Base-by-base conservation (phyloP, 2,113 vertebrate genomes). In the Nothoprocta perdicaria region DNA sequence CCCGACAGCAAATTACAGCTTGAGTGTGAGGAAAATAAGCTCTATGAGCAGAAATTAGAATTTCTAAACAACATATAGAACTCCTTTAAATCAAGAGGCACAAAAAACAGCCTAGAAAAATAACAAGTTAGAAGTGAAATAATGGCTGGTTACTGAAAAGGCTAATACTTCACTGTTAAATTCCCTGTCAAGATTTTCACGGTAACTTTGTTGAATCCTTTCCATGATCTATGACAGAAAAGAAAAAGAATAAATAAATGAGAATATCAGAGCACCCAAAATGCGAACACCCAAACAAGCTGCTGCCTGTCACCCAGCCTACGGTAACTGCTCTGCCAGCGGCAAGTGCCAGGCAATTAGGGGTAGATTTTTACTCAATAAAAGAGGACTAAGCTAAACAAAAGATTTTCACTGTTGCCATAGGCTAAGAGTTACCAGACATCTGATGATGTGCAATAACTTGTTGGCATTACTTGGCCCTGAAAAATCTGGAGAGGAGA, bases 401-500 rank as follows among this genome's bases (percentile, higher is more conserved):
- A 55, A 55, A 9, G 24, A 92, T 60, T 17, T 52, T 33, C 26
- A 71, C 10, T 15, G 8, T 12, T 31, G 31, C 13, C 50, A 50
- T 24, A 35, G 46, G 33, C 16, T 27, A 71, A 35, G 35, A 83
- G 80, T 8, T 72, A 22, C 22, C 29, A 33, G n/a, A 16, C 9
- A 2, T 12, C 22, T 31, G 43, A 27, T 41, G 1, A 77, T 7
- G 6, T 62, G 29, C 31, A 65, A 50, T 38, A 82, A 79, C 11
- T 15, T 73, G 14, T 15, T 66, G 35, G 12, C 21, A 43, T 50
- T 43, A 48, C n/a, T 23, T 40, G 16, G 11, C 26, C 11, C 11
- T 1, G 0, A 69, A 55, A 81, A 76, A 22, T 2, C 3, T 4
- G 31, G 29, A 50, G 2, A 58, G 0, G 0, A 4, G 10, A 69